Evolutionary conservation across 2,113 vertebrate species (phyloP), one percentile per base, ranked within the genome.

Genomic region (Pseudolaguvia tuberculata): DNA sequence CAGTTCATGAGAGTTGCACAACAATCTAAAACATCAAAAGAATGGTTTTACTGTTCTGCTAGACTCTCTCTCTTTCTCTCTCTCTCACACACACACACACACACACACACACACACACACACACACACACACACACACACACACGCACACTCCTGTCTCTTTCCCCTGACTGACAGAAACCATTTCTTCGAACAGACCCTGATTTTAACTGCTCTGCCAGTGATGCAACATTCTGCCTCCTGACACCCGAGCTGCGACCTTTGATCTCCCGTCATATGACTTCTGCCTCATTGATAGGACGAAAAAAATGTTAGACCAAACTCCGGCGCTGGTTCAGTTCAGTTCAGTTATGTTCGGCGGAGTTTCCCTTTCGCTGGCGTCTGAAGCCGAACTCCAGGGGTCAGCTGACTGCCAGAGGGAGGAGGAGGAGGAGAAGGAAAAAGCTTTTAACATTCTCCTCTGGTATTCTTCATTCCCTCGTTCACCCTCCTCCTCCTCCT

Each of bases 381-480:
- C 84, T 9, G 39, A 8, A 8, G 85, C 83, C 23, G 79, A 78
- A 75, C 45, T 5, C 29, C 10, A n/a, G 63, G 62, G 80, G 86
- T 90, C 88, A 89, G 87, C 86, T 91, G 89, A 91, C 87, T 58
- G 50, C 83, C 73, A 77, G 66, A 70, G 84, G 87, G 85, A 12
- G 21, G 58, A 48, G 48, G 63, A 63, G 80, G 77, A 81, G 76
- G 73, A 76, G 62, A 27, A 61, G 63, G 73, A 73, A 78, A 57
- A 74, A 77, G 72, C 76, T 77, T 84, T 85, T 87, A 87, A 84
- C 83, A 86, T 90, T 89, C 88, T 89, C 84, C 84, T 86, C 82
- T 87, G 87, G 86, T 86, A 87, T 89, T 91, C 88, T 88, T 87
- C 86, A 83, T 80, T 84, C 84, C 80, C 76, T 85, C 80, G 75